A percentile compares a stretch with the other conserved stretches of the same genome.
These are phyloP conservation scores for Drosophila punjabiensis DNA, from an alignment of 1,140 invertebrate species.

Conservation along the genomic window DNA sequence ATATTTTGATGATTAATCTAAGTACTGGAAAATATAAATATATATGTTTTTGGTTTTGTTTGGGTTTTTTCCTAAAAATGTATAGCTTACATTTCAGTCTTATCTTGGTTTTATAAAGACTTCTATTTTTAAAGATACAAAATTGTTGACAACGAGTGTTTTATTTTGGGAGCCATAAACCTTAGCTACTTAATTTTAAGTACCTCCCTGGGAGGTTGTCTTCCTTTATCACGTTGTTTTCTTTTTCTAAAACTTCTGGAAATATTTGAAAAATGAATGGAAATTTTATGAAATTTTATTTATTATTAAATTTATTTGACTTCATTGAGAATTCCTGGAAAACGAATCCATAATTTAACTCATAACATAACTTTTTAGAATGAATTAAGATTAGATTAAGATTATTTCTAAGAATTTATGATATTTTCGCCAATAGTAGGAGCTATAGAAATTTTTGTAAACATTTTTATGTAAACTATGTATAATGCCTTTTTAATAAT, in stretches of 20 bases:
- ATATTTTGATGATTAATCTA: conserved; percentile 4
- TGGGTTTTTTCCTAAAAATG: not conserved
- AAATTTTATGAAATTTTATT: not conserved
- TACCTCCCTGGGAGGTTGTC: not conserved
- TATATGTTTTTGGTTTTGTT: not conserved
- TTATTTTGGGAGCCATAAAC: conserved; percentile 12
- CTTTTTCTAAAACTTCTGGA: not conserved
- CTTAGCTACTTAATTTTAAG: not conserved
- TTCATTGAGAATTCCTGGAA: not conserved
- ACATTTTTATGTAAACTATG: no score
- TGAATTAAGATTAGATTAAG: no score
- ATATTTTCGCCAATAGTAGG: no score
- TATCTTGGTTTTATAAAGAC: not conserved
- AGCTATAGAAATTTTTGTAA: no score
- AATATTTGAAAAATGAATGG: not conserved
- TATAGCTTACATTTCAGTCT: not conserved
- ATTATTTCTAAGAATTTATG: no score
- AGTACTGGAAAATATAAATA: not conserved
- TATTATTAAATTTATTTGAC: not conserved
- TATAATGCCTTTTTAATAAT: no score
- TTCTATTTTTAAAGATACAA: not conserved
- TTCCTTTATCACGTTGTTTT: not conserved
- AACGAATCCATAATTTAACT: not conserved
- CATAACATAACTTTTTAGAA: no score
- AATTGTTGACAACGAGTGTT: not conserved